Conservation (phyloP, 1,140 invertebrate genomes). For the Bombus affinis region DNA sequence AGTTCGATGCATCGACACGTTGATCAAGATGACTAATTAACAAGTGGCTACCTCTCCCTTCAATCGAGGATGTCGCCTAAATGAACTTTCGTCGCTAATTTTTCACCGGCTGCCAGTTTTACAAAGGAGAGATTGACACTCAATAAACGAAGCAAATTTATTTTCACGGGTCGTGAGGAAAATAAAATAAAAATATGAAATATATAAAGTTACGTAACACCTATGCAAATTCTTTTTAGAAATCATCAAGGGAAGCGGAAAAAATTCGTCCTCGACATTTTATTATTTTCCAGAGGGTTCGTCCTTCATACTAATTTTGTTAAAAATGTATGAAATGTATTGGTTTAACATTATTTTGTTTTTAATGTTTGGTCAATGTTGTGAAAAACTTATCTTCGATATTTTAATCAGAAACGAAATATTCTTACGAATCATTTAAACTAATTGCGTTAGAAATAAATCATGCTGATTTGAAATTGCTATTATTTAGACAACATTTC, state of each 20-base stretch:
- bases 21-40: slow-evolving; percentile 41
- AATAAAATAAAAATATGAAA: not conserved
- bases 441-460: too few species aligned
- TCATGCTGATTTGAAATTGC: not conserved
- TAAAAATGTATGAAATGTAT: not conserved
- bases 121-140: not conserved
- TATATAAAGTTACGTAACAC: too few species aligned
- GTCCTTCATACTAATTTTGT: not conserved
- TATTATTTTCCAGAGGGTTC: not conserved
- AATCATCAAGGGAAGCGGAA: not conserved
- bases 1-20: slow-evolving; percentile 6
- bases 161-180: not conserved
- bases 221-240: not conserved
- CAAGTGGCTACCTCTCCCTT: not conserved
- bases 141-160: not conserved
- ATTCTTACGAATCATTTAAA: not conserved
- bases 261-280: not conserved
- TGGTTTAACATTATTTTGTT: not conserved
- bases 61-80: not conserved
- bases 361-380: not conserved
- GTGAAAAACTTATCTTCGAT: not conserved
- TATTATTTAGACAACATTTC: not conserved
- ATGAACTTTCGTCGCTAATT: slow-evolving; percentile 1
- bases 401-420: not conserved
- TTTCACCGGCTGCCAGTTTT: not conserved